Percentiles rank a stretch among this genome's conserved stretches.
Evolutionary conservation across 2,113 vertebrate species (phyloP).

Genomic region (Rhegmatorhina hoffmannsi): DNA sequence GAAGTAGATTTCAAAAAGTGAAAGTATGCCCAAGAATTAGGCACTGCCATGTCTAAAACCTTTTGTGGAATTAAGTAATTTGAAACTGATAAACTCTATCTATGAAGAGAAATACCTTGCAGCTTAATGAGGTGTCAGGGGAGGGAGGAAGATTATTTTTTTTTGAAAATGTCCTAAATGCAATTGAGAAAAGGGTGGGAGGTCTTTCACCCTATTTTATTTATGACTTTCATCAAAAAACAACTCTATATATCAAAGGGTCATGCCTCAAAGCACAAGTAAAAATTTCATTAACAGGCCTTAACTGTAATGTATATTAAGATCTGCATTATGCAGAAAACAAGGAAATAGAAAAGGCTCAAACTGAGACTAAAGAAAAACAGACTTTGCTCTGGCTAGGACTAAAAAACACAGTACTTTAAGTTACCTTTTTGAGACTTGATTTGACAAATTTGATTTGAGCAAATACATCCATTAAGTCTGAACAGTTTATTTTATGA

Average conservation of each 20-base stretch:
- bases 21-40: not conserved
- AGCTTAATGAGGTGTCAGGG: not conserved
- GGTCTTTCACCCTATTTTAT: not conserved
- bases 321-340: not conserved
- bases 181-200: not conserved
- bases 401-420: not conserved
- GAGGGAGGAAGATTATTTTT: not conserved
- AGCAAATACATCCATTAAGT: not conserved
- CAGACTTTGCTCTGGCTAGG: not conserved
- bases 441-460: slow-evolving; percentile 19
- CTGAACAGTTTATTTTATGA: slow-evolving; percentile 35
- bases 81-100: not conserved
- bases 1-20: not conserved
- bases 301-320: not conserved
- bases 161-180: not conserved
- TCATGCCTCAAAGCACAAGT: not conserved
- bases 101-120: not conserved
- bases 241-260: not conserved
- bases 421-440: not conserved
- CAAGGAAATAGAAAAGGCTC: not conserved
- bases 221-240: not conserved
- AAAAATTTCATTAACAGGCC: not conserved
- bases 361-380: not conserved
- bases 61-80: not conserved
- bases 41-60: not conserved